phyloP scores from a whole-genome alignment of 2,797 vertebrate genomes.

The Tapirus indicus region DNA sequence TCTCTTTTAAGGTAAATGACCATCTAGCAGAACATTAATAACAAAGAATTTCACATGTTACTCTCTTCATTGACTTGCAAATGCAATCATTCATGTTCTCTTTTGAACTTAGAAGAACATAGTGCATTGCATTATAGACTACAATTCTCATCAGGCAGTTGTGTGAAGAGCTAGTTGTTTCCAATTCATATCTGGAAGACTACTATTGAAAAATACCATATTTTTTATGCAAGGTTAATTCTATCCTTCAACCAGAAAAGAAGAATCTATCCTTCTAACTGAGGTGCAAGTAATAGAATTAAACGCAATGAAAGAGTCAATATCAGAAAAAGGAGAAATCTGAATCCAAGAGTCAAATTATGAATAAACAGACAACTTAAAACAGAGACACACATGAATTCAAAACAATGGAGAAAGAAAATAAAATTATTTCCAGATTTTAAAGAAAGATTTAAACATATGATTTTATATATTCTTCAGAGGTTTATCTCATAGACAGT shows the following conservation, averaged over 20 bases:
- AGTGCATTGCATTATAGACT: background rate
- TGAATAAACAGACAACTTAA: background rate
- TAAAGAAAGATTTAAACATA: background rate
- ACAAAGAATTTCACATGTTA: slow-evolving; percentile 26
- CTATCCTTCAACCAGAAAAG: background rate
- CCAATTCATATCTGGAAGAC: background rate
- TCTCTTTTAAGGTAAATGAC: slow-evolving; percentile 42
- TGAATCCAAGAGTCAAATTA: background rate
- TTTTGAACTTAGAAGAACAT: background rate
- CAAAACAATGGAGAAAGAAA: background rate
- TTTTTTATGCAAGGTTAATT: slow-evolving; percentile 15
- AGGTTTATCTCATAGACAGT: background rate
- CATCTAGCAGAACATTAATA: slow-evolving; percentile 55
- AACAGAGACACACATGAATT: background rate
- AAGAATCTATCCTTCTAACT: background rate
- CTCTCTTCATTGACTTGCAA: slow-evolving; percentile 70
- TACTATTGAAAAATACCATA: background rate
- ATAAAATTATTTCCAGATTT: background rate
- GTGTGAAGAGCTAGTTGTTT: background rate
- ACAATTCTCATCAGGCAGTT: slow-evolving; percentile 28
- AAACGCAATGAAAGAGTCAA: background rate
- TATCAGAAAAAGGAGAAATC: background rate
- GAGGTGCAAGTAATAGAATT: background rate
- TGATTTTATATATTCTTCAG: background rate
- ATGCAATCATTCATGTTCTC: slow-evolving; percentile 60